A percentile compares a stretch with the other conserved stretches of the same genome.
Conservation (phyloP, 2,888 invertebrate genomes). For the Drosophila suboccidentalis region DNA sequence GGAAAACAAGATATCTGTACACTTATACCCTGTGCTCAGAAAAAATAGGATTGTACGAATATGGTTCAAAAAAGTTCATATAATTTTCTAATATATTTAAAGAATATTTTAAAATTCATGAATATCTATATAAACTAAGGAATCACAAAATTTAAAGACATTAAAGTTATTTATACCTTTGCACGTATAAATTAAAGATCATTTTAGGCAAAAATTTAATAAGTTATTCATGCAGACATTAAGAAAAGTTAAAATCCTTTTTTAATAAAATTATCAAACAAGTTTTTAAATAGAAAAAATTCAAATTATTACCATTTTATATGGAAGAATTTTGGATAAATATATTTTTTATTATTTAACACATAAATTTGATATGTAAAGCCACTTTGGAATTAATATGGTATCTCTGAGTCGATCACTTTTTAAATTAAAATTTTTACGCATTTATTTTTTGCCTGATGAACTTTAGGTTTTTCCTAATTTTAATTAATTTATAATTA, state of each 20-base stretch:
- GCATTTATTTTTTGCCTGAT: neutral
- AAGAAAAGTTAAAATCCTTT: no score
- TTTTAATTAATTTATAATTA: neutral
- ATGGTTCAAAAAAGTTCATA: neutral
- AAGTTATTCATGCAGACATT: no score
- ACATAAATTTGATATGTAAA: neutral
- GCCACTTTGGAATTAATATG: neutral
- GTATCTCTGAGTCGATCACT: neutral
- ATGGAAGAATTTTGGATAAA: neutral
- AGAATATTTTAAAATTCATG: neutral
- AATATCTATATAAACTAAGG: neutral
- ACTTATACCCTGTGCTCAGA: neutral
- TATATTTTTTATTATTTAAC: neutral
- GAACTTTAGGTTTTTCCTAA: neutral
- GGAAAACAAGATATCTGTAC: conserved; percentile 1
- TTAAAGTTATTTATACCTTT: neutral
- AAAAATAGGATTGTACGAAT: neutral
- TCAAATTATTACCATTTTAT: neutral
- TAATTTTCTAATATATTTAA: neutral
- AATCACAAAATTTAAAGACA: neutral
- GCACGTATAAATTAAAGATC: no score
- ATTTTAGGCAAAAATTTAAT: neutral
- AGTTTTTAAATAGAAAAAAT: neutral
- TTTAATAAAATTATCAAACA: neutral
- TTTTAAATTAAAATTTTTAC: neutral